These are phyloP conservation scores for Musca domestica DNA, from an alignment of 1,140 invertebrate genomes.

Conservation along the genomic window DNA sequence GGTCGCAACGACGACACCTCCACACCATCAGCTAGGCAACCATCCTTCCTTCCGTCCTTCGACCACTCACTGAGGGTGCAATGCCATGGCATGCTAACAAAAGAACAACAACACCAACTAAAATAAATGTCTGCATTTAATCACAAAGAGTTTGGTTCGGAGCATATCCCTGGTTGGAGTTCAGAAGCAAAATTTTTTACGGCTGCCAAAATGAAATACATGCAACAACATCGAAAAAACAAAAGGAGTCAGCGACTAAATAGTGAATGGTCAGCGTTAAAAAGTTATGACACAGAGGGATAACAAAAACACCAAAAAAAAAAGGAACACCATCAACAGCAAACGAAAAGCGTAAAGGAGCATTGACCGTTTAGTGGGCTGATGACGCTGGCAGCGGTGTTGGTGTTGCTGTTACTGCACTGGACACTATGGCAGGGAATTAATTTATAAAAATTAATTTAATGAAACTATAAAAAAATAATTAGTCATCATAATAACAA, in stretches of 20 bases:
- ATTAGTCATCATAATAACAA: constrained; percentile 9
- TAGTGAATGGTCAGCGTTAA: not conserved
- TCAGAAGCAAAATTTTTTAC: not conserved
- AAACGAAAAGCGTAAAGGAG: not conserved
- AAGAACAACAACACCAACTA: not conserved
- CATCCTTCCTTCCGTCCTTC: not conserved
- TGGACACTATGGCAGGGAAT: not conserved
- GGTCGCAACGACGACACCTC: not conserved
- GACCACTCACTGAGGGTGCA: not conserved
- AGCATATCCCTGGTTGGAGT: constrained; percentile 1
- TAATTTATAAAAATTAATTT: not conserved
- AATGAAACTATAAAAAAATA: not conserved
- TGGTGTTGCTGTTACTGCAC: not conserved
- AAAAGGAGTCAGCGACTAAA: too few relatives aligned
- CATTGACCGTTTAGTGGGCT: not conserved
- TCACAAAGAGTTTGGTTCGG: not conserved
- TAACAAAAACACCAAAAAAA: not conserved
- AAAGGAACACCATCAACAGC: not conserved
- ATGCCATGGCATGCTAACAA: not conserved
- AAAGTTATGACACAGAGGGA: too few relatives aligned
- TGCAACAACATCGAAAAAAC: too few relatives aligned
- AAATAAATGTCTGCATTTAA: not conserved
- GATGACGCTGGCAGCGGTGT: too few relatives aligned
- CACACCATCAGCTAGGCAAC: not conserved
- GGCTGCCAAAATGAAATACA: not conserved